Evolutionary conservation across 2,113 vertebrate genomes (phyloP).

Genomic region (Paradoxurus hermaphroditus): DNA sequence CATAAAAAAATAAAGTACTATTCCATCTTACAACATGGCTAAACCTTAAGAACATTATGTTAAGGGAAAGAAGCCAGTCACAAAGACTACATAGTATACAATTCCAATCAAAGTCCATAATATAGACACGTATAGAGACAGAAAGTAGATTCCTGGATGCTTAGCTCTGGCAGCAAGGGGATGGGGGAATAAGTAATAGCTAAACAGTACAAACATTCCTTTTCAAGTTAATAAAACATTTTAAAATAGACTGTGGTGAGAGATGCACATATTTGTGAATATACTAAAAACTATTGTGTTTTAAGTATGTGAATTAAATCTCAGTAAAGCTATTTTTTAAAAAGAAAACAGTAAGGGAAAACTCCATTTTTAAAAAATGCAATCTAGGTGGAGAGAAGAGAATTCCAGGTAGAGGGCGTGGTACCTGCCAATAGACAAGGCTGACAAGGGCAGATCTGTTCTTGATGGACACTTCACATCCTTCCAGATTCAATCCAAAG

Average conservation of each 20-base stretch:
- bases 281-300: not conserved
- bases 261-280: not conserved
- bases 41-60: not conserved
- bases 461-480: not conserved
- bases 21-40: not conserved
- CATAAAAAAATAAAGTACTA: not conserved
- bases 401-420: not conserved
- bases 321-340: not conserved
- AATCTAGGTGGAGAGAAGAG: not conserved
- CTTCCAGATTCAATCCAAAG: not conserved
- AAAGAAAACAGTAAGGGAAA: not conserved
- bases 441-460: not conserved
- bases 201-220: not conserved
- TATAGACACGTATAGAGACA: not conserved
- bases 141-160: not conserved
- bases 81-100: not conserved
- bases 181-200: not conserved
- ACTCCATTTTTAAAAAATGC: not conserved
- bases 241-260: not conserved
- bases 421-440: not conserved
- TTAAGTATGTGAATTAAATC: not conserved
- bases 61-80: not conserved
- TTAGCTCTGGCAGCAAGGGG: accelerated
- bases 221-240: not conserved
- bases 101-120: not conserved